Evolutionary conservation across 2,113 vertebrate genomes (phyloP), one percentile per base, ranked within the genome.

Genomic region (Castor canadensis): DNA sequence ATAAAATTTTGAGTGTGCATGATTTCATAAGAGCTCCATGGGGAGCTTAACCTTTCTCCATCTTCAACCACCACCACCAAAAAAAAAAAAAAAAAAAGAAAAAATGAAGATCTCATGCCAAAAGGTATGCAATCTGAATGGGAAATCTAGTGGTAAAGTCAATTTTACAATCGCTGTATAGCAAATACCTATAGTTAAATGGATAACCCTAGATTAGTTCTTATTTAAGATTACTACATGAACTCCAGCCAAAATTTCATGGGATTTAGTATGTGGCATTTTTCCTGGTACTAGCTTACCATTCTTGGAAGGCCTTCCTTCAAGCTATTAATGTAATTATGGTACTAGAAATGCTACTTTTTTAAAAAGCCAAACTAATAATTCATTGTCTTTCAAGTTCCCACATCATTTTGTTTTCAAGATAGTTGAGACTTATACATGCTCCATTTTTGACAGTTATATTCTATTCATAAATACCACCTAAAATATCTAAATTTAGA

Each of bases 401-500:
- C 38, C 73, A 79, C 13, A 45, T 30, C 40, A 54, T 26, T 97
- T 94, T 89, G 56, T 91, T 94, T 94, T 81, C 38, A 87, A 62
- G 49, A 93, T 52, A 89, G 35, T 20, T 73, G 28, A 76, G 71
- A 5, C 73, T 92, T 84, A 85, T 40, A 58, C 52, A 69, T 67
- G 62, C 87, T 82, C 76, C n/a, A 22, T 87, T 94, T 88, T 87
- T 69, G 28, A 69, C 43, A 84, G 52, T 83, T 62, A 89, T 62
- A 92, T 64, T 91, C 76, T 66, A 30, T 87, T 93, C 54, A 90
- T 79, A 95, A 97, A 89, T 87, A 89, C 47, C 49, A 94, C 43
- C 58, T 32, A 95, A 60, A 88, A 91, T 54, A 88, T 28, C 67
- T 69, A 16, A 94, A 89, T 96, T 94, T 92, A 93, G 87, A 97